phyloP scores from a whole-genome alignment of 2,797 vertebrate genomes.

The Coluber constrictor region DNA sequence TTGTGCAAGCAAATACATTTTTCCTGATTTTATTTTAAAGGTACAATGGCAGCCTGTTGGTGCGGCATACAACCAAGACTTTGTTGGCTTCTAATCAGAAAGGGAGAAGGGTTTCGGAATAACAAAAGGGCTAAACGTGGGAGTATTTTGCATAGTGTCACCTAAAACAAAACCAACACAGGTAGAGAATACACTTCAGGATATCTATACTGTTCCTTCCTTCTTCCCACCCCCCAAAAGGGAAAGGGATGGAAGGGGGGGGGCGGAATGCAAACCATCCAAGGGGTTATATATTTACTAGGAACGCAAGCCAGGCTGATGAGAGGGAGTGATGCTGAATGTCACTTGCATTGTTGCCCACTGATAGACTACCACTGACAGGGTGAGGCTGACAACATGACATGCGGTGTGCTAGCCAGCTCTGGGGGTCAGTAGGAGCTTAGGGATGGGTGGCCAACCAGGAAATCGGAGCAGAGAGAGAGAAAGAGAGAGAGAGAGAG shows the following conservation, averaged over 20 bases:
- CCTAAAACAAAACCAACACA: neutral
- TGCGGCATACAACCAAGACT: neutral
- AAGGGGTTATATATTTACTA: neutral
- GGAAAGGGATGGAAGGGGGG: neutral
- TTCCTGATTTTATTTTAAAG: conserved; percentile 2
- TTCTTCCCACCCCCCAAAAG: neutral
- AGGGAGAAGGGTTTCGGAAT: accelerated
- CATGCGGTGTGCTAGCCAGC: neutral
- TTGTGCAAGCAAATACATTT: neutral
- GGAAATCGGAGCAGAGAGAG: conserved; percentile 36
- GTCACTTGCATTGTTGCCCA: conserved; percentile 27
- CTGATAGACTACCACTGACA: conserved; percentile 19
- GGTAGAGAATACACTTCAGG: neutral
- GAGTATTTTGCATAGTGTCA: accelerated
- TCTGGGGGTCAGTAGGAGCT: conserved; percentile 25
- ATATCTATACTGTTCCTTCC: accelerated
- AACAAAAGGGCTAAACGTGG: neutral
- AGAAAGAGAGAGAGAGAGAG: neutral
- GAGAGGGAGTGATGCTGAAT: conserved; percentile 9
- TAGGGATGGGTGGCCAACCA: conserved; percentile 30
- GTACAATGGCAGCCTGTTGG: neutral
- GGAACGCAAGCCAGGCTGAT: neutral
- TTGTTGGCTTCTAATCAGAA: accelerated
- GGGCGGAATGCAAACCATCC: neutral
- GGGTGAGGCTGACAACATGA: conserved; percentile 30